phyloP scores from a whole-genome alignment of 1,140 invertebrate genomes.

The Neodiprion virginianus region DNA sequence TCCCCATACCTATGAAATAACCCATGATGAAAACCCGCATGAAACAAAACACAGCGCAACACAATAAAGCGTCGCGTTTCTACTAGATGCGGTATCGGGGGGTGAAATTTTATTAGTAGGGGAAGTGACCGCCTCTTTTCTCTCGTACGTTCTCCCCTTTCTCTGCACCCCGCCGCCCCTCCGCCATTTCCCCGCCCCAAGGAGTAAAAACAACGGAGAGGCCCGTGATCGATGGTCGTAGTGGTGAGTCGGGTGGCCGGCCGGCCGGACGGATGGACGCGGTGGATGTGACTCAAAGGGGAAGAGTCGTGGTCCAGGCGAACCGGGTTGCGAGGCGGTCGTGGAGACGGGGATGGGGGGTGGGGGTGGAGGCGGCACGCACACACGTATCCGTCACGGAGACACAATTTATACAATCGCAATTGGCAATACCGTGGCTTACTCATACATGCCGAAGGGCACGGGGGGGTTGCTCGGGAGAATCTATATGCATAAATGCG shows the following conservation, averaged over 20 bases:
- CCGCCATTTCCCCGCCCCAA: background rate
- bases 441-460: too few species aligned
- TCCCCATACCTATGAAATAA: too few species aligned
- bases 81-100: background rate
- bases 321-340: too few species aligned
- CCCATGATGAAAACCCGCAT: too few species aligned
- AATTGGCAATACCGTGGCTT: background rate
- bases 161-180: background rate
- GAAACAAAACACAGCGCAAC: background rate
- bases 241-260: constrained; percentile 35
- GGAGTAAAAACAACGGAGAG: constrained; percentile 40
- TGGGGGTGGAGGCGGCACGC: too few species aligned
- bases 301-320: constrained; percentile 6
- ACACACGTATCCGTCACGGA: too few species aligned
- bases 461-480: too few species aligned
- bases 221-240: constrained; percentile 43
- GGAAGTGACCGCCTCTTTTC: constrained; percentile 4
- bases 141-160: background rate
- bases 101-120: background rate
- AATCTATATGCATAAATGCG: too few species aligned
- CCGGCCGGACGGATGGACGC: constrained; percentile 8
- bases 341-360: too few species aligned
- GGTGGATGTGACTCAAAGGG: background rate
- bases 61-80: background rate
- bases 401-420: background rate